Evolutionary conservation across 1,140 invertebrate species (phyloP), one percentile per base, ranked within the genome.

Genomic region (Drosophila teissieri): DNA sequence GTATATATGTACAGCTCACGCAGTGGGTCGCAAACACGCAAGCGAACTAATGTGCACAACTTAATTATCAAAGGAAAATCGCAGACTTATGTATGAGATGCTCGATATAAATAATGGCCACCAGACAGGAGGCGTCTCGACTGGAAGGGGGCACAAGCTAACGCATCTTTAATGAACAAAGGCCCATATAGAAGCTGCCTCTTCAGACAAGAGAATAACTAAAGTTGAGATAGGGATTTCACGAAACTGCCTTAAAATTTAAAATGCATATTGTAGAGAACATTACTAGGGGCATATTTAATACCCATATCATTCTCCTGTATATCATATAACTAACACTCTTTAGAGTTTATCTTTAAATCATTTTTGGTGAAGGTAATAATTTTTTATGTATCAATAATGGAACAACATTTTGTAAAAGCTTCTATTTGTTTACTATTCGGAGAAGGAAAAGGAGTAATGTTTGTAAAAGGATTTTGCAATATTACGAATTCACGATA

Each of bases 41-140:
- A 76, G 48, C 61, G 15, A 52, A 67, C 73, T 76, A 76, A 76
- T 76, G 73, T 76, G 76, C 73, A 76, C 73, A 76, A 67, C 73
- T 76, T 76, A 76, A 76, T 76, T 76, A 76, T 76, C 72, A 76
- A 76, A 76, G 54, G 62, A 57, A 76, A 76, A 76, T 76, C 73
- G 61, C 72, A 76, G 73, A 76, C 73, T 76, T 76, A 76, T 76
- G 49, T 76, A 67, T 76, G 54, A 48, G 72, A 76, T 75, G 73
- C 72, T 58, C 73, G 55, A 76, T 76, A 76, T 76, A 76, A 76
- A 76, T 76, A 76, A 76, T 68, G 73, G 42, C 72, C 53, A 52
- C 22, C 52, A 67, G 72, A 53, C 72, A 67, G 48, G 53, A 54
- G 73, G 53, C 40, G 61, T 67, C 60, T 64, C 39, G 45, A 8